Evolutionary conservation across 2,888 invertebrate species (phyloP), one percentile per base, ranked within the genome.

Genomic region (Leucophenga montana): DNA sequence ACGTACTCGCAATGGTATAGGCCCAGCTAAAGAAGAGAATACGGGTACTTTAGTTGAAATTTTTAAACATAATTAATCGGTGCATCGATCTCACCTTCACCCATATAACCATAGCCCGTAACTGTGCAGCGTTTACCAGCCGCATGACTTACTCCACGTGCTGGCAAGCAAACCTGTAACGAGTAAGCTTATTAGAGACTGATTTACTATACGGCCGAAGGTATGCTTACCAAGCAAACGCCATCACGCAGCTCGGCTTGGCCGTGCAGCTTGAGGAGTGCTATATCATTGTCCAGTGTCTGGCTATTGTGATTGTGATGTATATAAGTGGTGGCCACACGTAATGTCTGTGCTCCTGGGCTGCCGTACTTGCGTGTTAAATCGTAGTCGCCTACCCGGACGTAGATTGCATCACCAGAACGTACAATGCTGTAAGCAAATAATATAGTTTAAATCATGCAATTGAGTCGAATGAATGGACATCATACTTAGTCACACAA

Each of bases 281-380:
- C 98, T 74, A 98, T 97, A 83, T 98, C 97, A 83, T 98, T 97
- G 87, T 97, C 97, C 76, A 97, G 89, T 0, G 97, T 97, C 89
- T 97, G 97, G 78, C 96, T 95, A 89, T 97, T 97, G 90, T 97
- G 97, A 89, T 97, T 97, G 89, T 97, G 97, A 85, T 97, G 97
- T 73, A 97, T 97, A 88, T 97, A 97, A 0, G 97, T 97, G 67
- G 97, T 97, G 67, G 96, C 95, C 1, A 97, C 97, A 16, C 96
- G 91, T 20, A 97, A 90, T 0, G 97, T 97, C 89, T 97, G 96
- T 0, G 97, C 97, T 11, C 96, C 96, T 0, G 96, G 95, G 77
- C 95, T 96, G 39, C 96, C 97, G 86, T 95, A 95, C 88, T 96
- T 96, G 71, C 95, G 90, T 0, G 96, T 97, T 76, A 97, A 89